Base-by-base conservation (phyloP, 2,113 vertebrate species). In the Crotalus horridus region DNA sequence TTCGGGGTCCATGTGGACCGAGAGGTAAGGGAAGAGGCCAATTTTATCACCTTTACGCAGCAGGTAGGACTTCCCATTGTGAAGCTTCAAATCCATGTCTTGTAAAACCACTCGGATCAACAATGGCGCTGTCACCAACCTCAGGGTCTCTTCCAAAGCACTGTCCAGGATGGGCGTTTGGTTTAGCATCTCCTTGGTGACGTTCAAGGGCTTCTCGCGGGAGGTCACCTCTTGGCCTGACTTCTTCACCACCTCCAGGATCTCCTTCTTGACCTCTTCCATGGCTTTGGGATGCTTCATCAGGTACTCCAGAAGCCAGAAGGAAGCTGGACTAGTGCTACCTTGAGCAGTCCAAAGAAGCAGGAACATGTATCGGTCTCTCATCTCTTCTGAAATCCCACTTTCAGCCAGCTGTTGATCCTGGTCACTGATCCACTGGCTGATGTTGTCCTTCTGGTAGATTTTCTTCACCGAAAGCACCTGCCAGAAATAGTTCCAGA, bases 271-370 rank as follows among this genome's bases (percentile, higher is more conserved):
- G 87, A 99, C 97, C 3, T 98, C 98, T 53, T n/a, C 89, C 98
- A 99, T 97, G 43, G 99, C 99, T 0, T 98, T 97, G 6, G 98
- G 98, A 24, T 99, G 89, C 85, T 99, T 99, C 97, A 99, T 97
- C 10, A 99, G 98, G 93, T 97, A 98, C 0, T 98, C 69, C n/a
- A 99, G 98, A 29, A 98, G 96, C 99, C 99, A 99, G 96, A 99
- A 99, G 0, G 98, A 91, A 10, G 98, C 95, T 0, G 99, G 98
- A 0, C 99, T 99, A 0, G 99, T 99, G 95, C 99, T 99, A 1
- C 98, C 97, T 94, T 99, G 99, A 56, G 99, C 98, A 0, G 98
- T 98, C 99, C 98, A 99, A 13, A 99, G 98, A 4, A 99, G 97
- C 95, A 99, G 90, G 88, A 99, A 98, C 98, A 98, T 98, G 94